A percentile compares a stretch with the other conserved stretches of the same genome.
phyloP scores from a whole-genome alignment of 2,113 vertebrate species.

The Ptilorrhoa leucosticta region DNA sequence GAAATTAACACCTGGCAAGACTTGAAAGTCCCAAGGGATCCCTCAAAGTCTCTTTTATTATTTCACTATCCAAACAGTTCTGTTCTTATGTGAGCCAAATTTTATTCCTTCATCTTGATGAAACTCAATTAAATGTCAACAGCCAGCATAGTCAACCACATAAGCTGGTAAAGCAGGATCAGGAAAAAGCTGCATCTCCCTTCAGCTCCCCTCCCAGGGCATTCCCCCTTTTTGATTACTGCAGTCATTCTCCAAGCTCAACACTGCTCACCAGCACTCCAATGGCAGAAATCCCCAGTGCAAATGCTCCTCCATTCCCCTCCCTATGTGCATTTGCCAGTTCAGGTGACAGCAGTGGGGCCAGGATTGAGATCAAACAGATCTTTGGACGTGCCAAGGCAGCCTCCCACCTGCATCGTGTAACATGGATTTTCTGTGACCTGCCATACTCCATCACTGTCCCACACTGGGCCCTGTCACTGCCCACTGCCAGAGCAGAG shows the following conservation, averaged over 20 bases:
- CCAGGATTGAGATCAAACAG: accelerated
- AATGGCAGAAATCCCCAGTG: accelerated
- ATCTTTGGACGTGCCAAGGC: neutral
- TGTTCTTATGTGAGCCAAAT: neutral
- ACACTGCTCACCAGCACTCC: neutral
- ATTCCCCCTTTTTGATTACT: neutral
- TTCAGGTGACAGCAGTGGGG: neutral
- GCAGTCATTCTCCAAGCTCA: accelerated
- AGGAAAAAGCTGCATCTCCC: neutral
- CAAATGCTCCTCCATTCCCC: accelerated
- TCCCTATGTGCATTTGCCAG: accelerated
- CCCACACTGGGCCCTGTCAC: neutral
- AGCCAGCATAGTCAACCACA: neutral
- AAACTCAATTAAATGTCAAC: neutral
- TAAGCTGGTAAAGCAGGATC: neutral
- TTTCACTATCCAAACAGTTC: neutral
- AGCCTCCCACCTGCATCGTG: accelerated
- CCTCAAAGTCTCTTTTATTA: neutral
- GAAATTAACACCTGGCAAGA: neutral
- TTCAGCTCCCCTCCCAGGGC: neutral
- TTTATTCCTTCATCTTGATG: neutral
- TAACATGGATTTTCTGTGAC: accelerated
- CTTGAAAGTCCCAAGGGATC: neutral
- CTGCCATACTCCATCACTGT: accelerated
- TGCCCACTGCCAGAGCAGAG: neutral